These are phyloP conservation scores for Macroramphosus scolopax DNA, from an alignment of 2,797 vertebrate genomes.

Conservation along the genomic window DNA sequence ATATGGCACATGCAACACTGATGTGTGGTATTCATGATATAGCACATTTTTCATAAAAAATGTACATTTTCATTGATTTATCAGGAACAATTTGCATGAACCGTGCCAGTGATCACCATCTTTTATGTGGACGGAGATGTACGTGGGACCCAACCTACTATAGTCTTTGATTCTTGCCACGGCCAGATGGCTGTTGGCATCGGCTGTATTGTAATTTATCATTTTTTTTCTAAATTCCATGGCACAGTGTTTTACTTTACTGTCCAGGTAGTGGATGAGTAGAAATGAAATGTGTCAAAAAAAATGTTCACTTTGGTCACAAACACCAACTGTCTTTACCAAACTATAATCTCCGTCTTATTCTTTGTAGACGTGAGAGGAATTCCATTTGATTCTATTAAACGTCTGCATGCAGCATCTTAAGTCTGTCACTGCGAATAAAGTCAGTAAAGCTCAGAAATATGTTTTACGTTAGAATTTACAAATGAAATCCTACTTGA, in stretches of 20 bases:
- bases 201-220: slow-evolving; percentile 1
- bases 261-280: slow-evolving; percentile 3
- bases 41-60: no score
- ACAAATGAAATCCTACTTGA: slow-evolving; percentile 5
- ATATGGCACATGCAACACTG: no score
- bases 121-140: no score
- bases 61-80: no score
- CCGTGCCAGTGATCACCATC: no score
- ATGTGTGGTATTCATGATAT: no score
- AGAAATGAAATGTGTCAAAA: slow-evolving; percentile 7
- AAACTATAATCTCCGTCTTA: slow-evolving; percentile 14
- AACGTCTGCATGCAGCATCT: slow-evolving; percentile 13
- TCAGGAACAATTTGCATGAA: no score
- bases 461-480: neutral
- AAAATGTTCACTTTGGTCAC: slow-evolving; percentile 17
- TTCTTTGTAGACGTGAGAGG: slow-evolving; percentile 2
- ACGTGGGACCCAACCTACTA: no score
- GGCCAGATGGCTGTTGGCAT: no score
- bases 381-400: slow-evolving; percentile 5
- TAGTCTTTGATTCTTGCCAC: no score
- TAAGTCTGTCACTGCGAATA: neutral
- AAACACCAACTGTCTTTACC: slow-evolving; percentile 3
- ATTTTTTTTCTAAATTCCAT: no score
- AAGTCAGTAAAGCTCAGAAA: slow-evolving; percentile 2
- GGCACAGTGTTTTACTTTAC: slow-evolving; percentile 1